Evolutionary conservation across 1,140 invertebrate genomes (phyloP).

Genomic region (Dreissena rostriformis): DNA sequence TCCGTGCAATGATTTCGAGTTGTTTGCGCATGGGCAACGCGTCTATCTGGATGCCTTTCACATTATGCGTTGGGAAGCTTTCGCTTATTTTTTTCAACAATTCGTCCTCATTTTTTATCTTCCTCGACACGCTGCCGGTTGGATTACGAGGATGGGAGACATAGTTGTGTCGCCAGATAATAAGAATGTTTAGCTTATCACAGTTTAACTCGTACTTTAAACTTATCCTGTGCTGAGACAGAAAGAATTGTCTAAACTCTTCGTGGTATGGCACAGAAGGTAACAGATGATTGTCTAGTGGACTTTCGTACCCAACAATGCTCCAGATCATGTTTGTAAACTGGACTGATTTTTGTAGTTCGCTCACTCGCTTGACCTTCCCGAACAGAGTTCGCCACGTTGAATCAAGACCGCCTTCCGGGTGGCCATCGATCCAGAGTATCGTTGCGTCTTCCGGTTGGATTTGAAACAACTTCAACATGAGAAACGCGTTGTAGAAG

Average conservation of each 20-base stretch:
- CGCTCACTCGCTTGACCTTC: slow-evolving; percentile 53
- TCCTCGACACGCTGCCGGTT: slow-evolving; percentile 68
- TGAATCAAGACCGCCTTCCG: slow-evolving; percentile 70
- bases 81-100: slow-evolving; percentile 56
- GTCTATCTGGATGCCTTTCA: slow-evolving; percentile 71
- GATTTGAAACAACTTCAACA: slow-evolving; percentile 70
- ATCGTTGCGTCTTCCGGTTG: slow-evolving; percentile 68
- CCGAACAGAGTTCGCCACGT: slow-evolving; percentile 74
- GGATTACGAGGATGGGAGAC: slow-evolving; percentile 79
- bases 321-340: slow-evolving; percentile 72
- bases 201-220: slow-evolving; percentile 63
- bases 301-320: slow-evolving; percentile 74
- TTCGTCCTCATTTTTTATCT: slow-evolving; percentile 75
- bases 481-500: slow-evolving; percentile 76
- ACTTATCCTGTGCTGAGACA: slow-evolving; percentile 58
- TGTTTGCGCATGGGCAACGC: slow-evolving; percentile 61
- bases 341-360: slow-evolving; percentile 44
- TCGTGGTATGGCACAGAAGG: slow-evolving; percentile 67
- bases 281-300: slow-evolving; percentile 62
- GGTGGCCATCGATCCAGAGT: slow-evolving; percentile 76
- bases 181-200: slow-evolving; percentile 65
- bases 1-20: slow-evolving; percentile 82
- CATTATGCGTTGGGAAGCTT: slow-evolving; percentile 42
- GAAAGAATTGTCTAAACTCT: slow-evolving; percentile 75
- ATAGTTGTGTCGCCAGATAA: slow-evolving; percentile 77